Base-by-base conservation (phyloP, 2,797 vertebrate species). In the Poeciliopsis paucimaculata region DNA sequence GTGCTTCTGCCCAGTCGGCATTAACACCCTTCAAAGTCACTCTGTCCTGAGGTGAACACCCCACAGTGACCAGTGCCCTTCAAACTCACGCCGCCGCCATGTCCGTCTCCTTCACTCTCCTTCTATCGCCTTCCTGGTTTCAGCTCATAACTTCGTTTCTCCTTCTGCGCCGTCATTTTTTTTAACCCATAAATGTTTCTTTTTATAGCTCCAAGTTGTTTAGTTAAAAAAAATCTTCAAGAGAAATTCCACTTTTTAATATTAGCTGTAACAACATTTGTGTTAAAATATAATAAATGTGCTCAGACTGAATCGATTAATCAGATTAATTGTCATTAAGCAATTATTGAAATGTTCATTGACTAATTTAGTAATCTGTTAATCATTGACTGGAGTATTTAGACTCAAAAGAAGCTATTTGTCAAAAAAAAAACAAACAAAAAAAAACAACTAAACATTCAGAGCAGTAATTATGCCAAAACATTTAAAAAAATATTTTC, bases 11-110 rank as follows among this genome's bases (percentile, higher is more conserved):
- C 88, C 87, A 90, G 90, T 93, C 87, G 93, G 91, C 90, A 91
- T 85, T 93, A 93, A 94, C 93, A 94, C 93, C 91, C 87, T 92
- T 94, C 88, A 93, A 94, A 94, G 93, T 94, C 92, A 94, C 88
- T 57, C 82, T 26, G 89, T 92, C 94, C 93, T 85, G 84, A 91
- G 90, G 87, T 87, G 83, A 92, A 89, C 91, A 75, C 84, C 91
- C 90, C 43, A 39, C 64, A 82, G 90, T 46, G 86, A 76, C 75
- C 26, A 23, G 60, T 79, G 84, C 80, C 86, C 82, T 62, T 72
- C 87, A 81, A 79, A 78, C 77, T 72, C 86, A 82, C 43, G 46
- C 41, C 47, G 46, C 41, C 47, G 84, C 77, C 86, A 78, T 39
- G 68, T 81, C 74, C 75, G 74, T 83, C 82, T 86, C 79, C 57